Conservation (phyloP, 2,888 invertebrate species). For the Apamea monoglypha region DNA sequence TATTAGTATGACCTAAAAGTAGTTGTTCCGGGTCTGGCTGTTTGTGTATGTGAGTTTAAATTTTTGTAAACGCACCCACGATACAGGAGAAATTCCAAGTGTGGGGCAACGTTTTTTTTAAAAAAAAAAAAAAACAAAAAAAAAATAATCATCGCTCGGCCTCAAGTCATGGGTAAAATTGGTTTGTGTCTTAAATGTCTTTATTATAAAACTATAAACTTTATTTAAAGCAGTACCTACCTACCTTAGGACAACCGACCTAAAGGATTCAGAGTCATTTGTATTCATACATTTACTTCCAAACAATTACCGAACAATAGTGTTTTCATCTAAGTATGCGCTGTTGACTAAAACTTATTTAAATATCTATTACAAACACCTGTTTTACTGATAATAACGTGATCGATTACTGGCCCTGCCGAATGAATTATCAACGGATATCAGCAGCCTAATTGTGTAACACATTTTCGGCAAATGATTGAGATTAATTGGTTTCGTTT, state of each 20-base stretch:
- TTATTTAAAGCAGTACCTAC: neutral
- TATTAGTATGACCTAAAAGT: no score
- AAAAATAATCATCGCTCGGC: neutral
- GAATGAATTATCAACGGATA: slow-evolving; percentile 21
- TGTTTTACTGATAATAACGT: slow-evolving; percentile 20
- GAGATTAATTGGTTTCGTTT: no score
- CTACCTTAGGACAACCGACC: neutral
- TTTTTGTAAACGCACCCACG: no score
- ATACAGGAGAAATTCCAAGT: no score
- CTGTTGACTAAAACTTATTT: neutral
- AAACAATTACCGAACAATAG: neutral
- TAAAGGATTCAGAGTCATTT: neutral
- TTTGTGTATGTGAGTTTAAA: no score
- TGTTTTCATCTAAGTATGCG: neutral
- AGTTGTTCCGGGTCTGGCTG: no score
- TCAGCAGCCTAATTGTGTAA: no score
- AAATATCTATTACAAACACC: slow-evolving; percentile 1
- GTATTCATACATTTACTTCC: neutral
- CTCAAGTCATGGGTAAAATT: slow-evolving; percentile 15
- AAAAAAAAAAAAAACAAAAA: no score
- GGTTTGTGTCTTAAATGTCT: slow-evolving; percentile 2
- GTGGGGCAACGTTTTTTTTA: no score
- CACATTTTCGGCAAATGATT: no score
- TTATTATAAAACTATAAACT: neutral
- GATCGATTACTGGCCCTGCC: slow-evolving; percentile 18